Conservation (phyloP, 1,140 invertebrate species). For the Caenorhabditis briggsae region DNA sequence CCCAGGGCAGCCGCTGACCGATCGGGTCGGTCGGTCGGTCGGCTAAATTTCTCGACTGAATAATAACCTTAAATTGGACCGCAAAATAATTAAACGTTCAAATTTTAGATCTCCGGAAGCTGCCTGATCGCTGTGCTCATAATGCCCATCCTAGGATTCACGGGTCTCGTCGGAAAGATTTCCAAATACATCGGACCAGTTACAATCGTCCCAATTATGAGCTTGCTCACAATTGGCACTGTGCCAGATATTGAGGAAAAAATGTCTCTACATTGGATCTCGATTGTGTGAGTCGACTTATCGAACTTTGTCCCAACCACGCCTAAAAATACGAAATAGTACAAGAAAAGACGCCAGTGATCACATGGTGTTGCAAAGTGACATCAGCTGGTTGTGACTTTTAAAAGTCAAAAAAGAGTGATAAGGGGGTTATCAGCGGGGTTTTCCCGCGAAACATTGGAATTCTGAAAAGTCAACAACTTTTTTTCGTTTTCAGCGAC, state of each 20-base stretch:
- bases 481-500: not conserved
- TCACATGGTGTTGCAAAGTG: constrained; percentile 15
- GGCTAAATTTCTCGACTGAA: too few species aligned
- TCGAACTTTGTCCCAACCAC: constrained; percentile 18
- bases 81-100: too few species aligned
- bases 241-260: constrained; percentile 71
- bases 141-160: constrained; percentile 73
- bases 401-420: constrained; percentile 17
- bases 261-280: constrained; percentile 75
- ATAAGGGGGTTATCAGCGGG: constrained; percentile 19
- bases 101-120: constrained; percentile 70
- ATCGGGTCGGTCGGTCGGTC: too few species aligned
- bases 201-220: constrained; percentile 73
- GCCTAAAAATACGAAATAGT: not conserved
- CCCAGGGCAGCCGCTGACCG: too few species aligned
- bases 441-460: constrained; percentile 6
- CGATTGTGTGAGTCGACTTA: constrained; percentile 69
- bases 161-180: constrained; percentile 78
- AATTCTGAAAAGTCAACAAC: constrained; percentile 5
- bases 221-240: constrained; percentile 72
- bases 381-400: constrained; percentile 18
- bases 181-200: constrained; percentile 76
- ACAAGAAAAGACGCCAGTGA: not conserved
- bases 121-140: constrained; percentile 71
- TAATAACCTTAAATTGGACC: too few species aligned